Evolutionary conservation across 2,797 vertebrate species (phyloP).

Genomic region (Pseudochirops corinnae): DNA sequence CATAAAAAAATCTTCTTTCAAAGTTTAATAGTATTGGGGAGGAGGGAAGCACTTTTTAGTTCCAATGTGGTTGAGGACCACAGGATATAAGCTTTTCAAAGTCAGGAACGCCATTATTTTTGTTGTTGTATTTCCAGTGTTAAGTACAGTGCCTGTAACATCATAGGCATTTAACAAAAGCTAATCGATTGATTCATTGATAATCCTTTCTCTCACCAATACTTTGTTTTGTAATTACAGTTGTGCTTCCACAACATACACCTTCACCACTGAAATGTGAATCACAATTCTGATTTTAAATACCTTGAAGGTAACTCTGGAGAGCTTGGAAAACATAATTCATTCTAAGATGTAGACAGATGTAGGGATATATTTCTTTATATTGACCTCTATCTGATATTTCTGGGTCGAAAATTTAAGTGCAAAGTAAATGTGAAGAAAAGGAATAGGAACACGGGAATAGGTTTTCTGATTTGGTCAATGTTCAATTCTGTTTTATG

Average conservation of each 20-base stretch:
- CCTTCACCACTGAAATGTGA: slow-evolving; percentile 57
- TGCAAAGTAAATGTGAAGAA: slow-evolving; percentile 42
- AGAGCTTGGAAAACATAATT: slow-evolving; percentile 39
- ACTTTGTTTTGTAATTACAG: slow-evolving; percentile 45
- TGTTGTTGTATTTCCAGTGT: neutral
- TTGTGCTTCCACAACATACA: slow-evolving; percentile 40
- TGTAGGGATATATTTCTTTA: slow-evolving; percentile 16
- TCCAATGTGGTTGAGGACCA: neutral
- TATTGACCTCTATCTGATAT: slow-evolving; percentile 7
- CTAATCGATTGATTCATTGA: neutral
- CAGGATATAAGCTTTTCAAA: neutral
- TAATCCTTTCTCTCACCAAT: slow-evolving; percentile 20
- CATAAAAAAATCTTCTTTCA: slow-evolving; percentile 10
- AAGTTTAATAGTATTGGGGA: slow-evolving; percentile 19
- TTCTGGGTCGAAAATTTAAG: slow-evolving; percentile 26
- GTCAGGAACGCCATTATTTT: neutral
- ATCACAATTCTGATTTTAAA: slow-evolving; percentile 59
- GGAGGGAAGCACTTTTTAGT: slow-evolving; percentile 31
- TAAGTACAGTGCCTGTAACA: too few species aligned
- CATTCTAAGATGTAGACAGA: slow-evolving; percentile 49
- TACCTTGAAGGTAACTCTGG: slow-evolving; percentile 63
- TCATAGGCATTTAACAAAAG: neutral
- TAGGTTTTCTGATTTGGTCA: neutral
- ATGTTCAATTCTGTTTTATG: slow-evolving; percentile 20
- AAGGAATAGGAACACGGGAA: slow-evolving; percentile 31